Percentiles rank a stretch among this genome's conserved stretches.
These are phyloP conservation scores for Pyrocephalus nanus DNA, from an alignment of 2,797 vertebrate species.

Conservation along the genomic window DNA sequence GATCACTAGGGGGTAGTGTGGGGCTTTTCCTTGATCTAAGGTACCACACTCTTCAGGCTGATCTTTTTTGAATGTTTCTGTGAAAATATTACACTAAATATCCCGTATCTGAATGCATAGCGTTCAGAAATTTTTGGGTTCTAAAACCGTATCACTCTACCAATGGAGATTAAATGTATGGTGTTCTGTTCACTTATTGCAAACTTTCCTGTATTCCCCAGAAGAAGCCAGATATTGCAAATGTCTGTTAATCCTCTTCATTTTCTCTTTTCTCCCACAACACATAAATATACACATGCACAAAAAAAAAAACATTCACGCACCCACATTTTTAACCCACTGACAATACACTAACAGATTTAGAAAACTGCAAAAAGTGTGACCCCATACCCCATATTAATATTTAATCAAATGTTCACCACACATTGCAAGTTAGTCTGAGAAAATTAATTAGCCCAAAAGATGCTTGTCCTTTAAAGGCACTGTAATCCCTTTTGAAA, in stretches of 20 bases:
- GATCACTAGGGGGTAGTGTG: conserved; percentile 80
- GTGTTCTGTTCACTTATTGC: neutral
- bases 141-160: neutral
- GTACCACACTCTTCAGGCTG: conserved; percentile 67
- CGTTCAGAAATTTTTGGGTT: conserved; percentile 30
- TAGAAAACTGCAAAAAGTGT: conserved; percentile 29
- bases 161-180: neutral
- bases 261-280: conserved; percentile 9
- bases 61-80: conserved; percentile 46
- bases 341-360: conserved; percentile 1
- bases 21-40: conserved; percentile 78
- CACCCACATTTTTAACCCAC: neutral
- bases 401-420: conserved; percentile 57
- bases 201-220: neutral
- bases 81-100: conserved; percentile 55
- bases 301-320: neutral
- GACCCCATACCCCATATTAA: conserved; percentile 9
- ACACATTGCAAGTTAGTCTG: conserved; percentile 9
- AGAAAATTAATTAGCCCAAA: conserved; percentile 65
- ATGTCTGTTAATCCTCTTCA: neutral
- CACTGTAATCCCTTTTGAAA: conserved; percentile 69
- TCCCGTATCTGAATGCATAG: neutral
- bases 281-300: neutral
- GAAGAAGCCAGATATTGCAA: neutral
- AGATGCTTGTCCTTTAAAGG: conserved; percentile 67